phyloP scores from a whole-genome alignment of 2,888 invertebrate genomes.

The Clusia tigrina region DNA sequence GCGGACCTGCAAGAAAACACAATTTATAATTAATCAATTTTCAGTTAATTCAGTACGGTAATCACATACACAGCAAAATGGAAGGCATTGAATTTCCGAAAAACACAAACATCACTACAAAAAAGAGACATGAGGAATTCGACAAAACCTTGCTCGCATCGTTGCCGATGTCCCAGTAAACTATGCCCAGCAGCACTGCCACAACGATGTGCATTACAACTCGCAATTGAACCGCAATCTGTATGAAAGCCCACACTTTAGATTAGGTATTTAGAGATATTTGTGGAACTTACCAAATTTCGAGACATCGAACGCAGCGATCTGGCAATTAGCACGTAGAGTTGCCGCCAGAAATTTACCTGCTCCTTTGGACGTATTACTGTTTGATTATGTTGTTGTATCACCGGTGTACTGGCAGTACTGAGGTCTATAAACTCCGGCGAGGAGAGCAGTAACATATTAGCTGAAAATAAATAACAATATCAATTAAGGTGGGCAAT shows the following conservation, averaged over 20 bases:
- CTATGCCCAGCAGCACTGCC: constrained; percentile 80
- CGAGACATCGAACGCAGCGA: constrained; percentile 62
- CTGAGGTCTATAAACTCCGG: background rate
- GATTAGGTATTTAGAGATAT: background rate
- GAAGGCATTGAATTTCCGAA: constrained; percentile 91
- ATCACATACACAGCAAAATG: constrained; percentile 84
- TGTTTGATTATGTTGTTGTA: background rate
- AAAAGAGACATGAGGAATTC: constrained; percentile 89
- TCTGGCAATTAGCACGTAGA: constrained; percentile 66
- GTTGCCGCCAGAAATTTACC: constrained; percentile 63
- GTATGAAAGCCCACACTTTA: background rate
- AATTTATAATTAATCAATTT: background rate
- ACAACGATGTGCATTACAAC: constrained; percentile 80
- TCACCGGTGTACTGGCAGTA: background rate
- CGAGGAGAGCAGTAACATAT: no score
- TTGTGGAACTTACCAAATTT: constrained; percentile 59
- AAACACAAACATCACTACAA: constrained; percentile 90
- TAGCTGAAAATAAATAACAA: constrained; percentile 14
- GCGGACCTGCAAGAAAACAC: constrained; percentile 71
- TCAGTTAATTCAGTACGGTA: background rate
- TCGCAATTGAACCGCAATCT: constrained; percentile 68
- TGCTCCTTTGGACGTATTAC: constrained; percentile 47
- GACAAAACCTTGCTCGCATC: constrained; percentile 82
- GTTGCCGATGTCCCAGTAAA: constrained; percentile 84
- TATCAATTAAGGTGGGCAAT: no score